These are phyloP conservation scores for Diplazon laetatorius DNA, from an alignment of 2,888 invertebrate genomes.

Conservation along the genomic window DNA sequence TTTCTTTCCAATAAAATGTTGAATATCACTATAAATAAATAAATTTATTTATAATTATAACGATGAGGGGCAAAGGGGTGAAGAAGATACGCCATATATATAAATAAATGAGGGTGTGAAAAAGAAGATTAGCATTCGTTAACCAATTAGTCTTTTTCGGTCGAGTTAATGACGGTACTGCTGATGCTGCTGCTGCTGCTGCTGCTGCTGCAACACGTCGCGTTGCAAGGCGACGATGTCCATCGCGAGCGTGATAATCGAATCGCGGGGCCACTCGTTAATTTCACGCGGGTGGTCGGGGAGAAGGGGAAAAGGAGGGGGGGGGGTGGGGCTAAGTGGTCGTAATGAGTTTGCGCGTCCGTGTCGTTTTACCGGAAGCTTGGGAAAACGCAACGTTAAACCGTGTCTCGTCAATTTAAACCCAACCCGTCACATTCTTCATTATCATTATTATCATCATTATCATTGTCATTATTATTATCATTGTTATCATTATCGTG, in stretches of 20 bases:
- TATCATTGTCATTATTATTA: too few species aligned
- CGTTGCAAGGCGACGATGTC: constrained; percentile 2
- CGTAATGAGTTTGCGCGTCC: constrained; percentile 17
- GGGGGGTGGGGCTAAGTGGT: constrained; percentile 28
- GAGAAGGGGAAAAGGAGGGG: too few species aligned
- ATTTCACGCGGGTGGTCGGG: too few species aligned
- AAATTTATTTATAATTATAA: too few species aligned
- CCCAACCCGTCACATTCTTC: too few species aligned
- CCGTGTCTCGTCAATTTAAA: constrained; percentile 1
- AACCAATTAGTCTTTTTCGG: constrained; percentile 15
- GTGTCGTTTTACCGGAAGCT: not conserved
- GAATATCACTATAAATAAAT: too few species aligned
- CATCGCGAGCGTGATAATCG: constrained; percentile 16
- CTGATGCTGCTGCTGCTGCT: not conserved
- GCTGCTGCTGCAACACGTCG: not conserved
- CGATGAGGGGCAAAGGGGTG: too few species aligned
- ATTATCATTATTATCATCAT: too few species aligned
- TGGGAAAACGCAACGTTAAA: constrained; percentile 16
- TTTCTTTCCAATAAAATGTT: too few species aligned
- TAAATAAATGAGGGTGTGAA: too few species aligned
- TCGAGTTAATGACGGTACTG: not conserved
- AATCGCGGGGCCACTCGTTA: constrained; percentile 40
- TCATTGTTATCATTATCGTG: too few species aligned
- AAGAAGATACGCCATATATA: too few species aligned
- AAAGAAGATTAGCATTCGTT: constrained; percentile 8